Conservation (phyloP, 1,140 invertebrate species). For the Drosophila mayri region DNA sequence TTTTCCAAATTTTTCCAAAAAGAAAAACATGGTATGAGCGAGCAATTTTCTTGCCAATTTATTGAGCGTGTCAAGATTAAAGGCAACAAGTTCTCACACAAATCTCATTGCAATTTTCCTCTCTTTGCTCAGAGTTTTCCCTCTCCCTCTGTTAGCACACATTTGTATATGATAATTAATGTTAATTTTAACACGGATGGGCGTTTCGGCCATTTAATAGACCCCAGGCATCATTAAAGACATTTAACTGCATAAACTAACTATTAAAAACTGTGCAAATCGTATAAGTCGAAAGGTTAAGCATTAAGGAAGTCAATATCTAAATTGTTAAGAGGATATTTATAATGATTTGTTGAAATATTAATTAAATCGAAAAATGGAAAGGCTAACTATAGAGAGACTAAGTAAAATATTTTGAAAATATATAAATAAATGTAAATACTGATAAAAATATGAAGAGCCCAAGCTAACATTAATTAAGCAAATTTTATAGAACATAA, state of each 20-base stretch:
- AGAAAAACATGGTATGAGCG: neutral
- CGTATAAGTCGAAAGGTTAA: slow-evolving; percentile 21
- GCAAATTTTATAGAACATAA: no score
- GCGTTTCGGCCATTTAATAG: slow-evolving; percentile 37
- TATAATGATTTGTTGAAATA: no score
- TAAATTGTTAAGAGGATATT: neutral
- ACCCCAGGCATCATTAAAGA: slow-evolving; percentile 41
- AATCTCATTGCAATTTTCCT: slow-evolving; percentile 15
- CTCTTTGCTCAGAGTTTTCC: neutral
- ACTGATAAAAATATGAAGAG: neutral
- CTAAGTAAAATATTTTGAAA: neutral
- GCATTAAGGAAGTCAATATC: slow-evolving; percentile 1
- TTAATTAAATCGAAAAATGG: neutral
- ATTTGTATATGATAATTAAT: slow-evolving; percentile 36
- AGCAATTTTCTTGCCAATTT: slow-evolving; percentile 30
- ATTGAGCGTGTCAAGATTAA: slow-evolving; percentile 55
- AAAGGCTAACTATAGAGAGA: neutral
- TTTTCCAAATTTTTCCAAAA: slow-evolving; percentile 2
- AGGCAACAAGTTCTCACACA: slow-evolving; percentile 42
- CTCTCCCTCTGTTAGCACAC: neutral
- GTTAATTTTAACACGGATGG: slow-evolving; percentile 38
- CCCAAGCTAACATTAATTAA: neutral
- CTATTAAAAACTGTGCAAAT: slow-evolving; percentile 24
- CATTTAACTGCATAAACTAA: slow-evolving; percentile 28
- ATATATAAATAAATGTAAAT: neutral